These are phyloP conservation scores for Ptychoptera albimana DNA, from an alignment of 2,888 invertebrate species.

Conservation along the genomic window DNA sequence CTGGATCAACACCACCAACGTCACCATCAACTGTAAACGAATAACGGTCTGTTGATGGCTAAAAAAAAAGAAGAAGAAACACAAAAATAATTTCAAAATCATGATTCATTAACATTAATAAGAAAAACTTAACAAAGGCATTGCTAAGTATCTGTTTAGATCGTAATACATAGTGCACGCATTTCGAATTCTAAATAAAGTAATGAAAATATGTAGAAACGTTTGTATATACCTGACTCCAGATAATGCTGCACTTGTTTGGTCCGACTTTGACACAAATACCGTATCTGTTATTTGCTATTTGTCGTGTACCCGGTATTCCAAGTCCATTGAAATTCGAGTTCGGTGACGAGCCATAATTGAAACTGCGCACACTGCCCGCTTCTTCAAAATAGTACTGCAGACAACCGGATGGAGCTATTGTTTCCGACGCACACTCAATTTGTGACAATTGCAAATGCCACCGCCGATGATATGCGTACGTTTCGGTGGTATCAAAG, in stretches of 20 bases:
- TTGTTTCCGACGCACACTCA: constrained; percentile 49
- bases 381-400: constrained; percentile 49
- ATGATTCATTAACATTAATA: no score
- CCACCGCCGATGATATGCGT: constrained; percentile 51
- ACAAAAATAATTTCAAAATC: no score
- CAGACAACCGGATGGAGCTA: constrained; percentile 63
- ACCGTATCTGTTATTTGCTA: constrained; percentile 57
- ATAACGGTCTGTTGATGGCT: constrained; percentile 29
- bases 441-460: constrained; percentile 58
- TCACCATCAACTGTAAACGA: constrained; percentile 60
- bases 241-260: constrained; percentile 56
- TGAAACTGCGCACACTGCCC: constrained; percentile 57
- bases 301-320: constrained; percentile 47
- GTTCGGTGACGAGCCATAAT: constrained; percentile 50
- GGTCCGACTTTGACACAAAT: constrained; percentile 58
- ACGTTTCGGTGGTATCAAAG: constrained; percentile 43
- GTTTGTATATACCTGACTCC: constrained; percentile 38
- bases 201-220: constrained; percentile 9
- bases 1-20: constrained; percentile 44
- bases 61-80: background rate
- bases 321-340: constrained; percentile 36
- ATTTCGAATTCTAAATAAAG: constrained; percentile 17
- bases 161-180: constrained; percentile 11
- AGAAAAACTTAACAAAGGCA: no score
- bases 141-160: background rate